phyloP scores from a whole-genome alignment of 2,888 invertebrate genomes.

The Chaetogeoica ovagalla region DNA sequence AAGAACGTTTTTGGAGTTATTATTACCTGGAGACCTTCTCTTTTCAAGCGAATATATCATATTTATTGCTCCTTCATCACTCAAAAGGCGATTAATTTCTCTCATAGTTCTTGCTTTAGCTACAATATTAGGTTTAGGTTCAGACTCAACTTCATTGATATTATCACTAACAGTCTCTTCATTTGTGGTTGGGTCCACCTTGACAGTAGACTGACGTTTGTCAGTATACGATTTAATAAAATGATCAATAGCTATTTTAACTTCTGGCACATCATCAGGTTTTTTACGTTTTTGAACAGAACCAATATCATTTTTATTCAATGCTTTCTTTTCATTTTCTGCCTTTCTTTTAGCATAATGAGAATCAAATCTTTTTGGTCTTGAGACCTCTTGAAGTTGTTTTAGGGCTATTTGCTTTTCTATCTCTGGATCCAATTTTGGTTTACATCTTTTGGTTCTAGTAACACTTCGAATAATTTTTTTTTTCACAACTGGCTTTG shows the following conservation, averaged over 20 bases:
- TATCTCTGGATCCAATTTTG: slow-evolving; percentile 60
- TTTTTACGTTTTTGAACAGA: slow-evolving; percentile 34
- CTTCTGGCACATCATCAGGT: slow-evolving; percentile 55
- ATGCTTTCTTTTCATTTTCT: slow-evolving; percentile 57
- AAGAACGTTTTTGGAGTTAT: slow-evolving; percentile 54
- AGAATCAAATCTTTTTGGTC: slow-evolving; percentile 47
- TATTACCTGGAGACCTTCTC: slow-evolving; percentile 57
- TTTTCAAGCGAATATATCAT: slow-evolving; percentile 78
- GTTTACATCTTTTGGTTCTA: slow-evolving; percentile 52
- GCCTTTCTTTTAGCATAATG: slow-evolving; percentile 54
- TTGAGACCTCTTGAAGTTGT: slow-evolving; percentile 62
- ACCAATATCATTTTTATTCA: slow-evolving; percentile 56
- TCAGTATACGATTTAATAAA: slow-evolving; percentile 52
- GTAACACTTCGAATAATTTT: slow-evolving; percentile 31
- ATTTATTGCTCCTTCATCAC: slow-evolving; percentile 85
- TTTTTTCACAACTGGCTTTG: slow-evolving; percentile 8
- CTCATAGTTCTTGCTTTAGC: slow-evolving; percentile 62
- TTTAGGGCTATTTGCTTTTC: slow-evolving; percentile 65
- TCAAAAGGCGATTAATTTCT: slow-evolving; percentile 76
- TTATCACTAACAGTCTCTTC: slow-evolving; percentile 32
- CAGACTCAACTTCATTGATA: slow-evolving; percentile 7
- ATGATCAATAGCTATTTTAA: slow-evolving; percentile 53
- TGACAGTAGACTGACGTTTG: slow-evolving; percentile 46
- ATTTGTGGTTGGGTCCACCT: slow-evolving; percentile 27
- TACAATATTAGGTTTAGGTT: slow-evolving; percentile 61